Evolutionary conservation across 2,797 vertebrate species (phyloP).

Genomic region (Acanthurus tractus): DNA sequence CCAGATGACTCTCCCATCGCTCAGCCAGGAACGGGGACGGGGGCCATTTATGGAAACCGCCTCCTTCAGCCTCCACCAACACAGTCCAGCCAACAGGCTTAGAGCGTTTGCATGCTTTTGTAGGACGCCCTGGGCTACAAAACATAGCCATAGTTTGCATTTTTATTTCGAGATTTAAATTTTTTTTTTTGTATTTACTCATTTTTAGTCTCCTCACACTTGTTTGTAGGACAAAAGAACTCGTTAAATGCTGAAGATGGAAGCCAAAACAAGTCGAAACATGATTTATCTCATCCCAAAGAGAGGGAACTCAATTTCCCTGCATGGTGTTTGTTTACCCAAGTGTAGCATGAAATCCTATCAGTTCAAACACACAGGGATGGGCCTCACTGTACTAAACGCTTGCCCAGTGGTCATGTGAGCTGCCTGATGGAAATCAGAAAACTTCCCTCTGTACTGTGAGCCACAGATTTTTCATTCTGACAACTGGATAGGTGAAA

Average conservation of each 20-base stretch:
- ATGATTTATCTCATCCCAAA: conserved; percentile 56
- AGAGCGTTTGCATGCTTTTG: conserved; percentile 24
- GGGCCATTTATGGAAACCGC: conserved; percentile 64
- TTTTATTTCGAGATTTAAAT: conserved; percentile 25
- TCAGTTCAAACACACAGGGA: conserved; percentile 54
- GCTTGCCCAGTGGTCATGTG: conserved; percentile 49
- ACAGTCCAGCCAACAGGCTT: conserved; percentile 47
- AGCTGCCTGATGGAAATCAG: conserved; percentile 62
- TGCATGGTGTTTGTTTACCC: conserved; percentile 68
- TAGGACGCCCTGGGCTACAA: background rate
- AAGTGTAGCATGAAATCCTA: conserved; percentile 69
- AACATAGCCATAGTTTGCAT: conserved; percentile 16
- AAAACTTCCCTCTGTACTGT: conserved; percentile 31
- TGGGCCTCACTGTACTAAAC: conserved; percentile 36
- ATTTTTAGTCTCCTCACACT: conserved; percentile 18
- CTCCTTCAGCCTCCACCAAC: conserved; percentile 50
- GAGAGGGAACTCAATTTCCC: conserved; percentile 59
- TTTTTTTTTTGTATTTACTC: background rate
- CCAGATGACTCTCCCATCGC: conserved; percentile 66
- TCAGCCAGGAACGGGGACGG: conserved; percentile 53
- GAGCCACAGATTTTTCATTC: conserved; percentile 50
- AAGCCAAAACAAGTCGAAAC: conserved; percentile 41
- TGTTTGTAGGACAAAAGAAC: conserved; percentile 23
- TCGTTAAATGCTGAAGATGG: conserved; percentile 24
- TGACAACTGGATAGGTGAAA: conserved; percentile 60